Evolutionary conservation across 37 sponge, comb jelly and placozoan species (phyloP).

Genomic region (Tethya wilhelma): DNA sequence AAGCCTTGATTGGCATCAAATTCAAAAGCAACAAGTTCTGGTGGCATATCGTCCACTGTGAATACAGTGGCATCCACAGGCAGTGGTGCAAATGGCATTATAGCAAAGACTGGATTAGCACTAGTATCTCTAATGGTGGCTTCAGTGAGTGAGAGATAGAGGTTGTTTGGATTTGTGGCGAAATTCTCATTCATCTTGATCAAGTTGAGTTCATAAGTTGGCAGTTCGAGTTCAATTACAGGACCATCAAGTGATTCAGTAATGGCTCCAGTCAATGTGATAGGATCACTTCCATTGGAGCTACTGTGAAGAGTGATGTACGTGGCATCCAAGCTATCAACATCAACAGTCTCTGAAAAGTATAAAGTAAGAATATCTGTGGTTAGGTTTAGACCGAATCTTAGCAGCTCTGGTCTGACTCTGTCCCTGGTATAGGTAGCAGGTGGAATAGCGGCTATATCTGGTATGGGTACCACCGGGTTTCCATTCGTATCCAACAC

Average conservation of each 20-base stretch:
- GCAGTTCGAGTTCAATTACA: constrained; percentile 33
- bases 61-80: constrained; percentile 19
- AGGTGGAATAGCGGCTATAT: constrained; percentile 49
- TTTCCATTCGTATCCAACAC: constrained; percentile 73
- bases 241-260: constrained; percentile 46
- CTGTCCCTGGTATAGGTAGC: constrained; percentile 53
- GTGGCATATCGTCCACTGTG: constrained; percentile 44
- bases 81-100: constrained; percentile 4
- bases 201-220: constrained; percentile 56
- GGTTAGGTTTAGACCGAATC: constrained; percentile 67
- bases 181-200: constrained; percentile 67
- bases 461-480: constrained; percentile 44
- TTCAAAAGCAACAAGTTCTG: constrained; percentile 59
- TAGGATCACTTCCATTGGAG: background rate
- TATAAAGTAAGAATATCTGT: constrained; percentile 64
- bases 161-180: constrained; percentile 49
- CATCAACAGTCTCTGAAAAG: constrained; percentile 84
- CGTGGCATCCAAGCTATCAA: constrained; percentile 63
- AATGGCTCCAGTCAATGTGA: constrained; percentile 62
- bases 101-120: constrained; percentile 59
- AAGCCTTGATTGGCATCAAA: constrained; percentile 67
- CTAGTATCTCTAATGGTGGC: constrained; percentile 53
- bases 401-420: constrained; percentile 49
- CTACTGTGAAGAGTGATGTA: constrained; percentile 71
- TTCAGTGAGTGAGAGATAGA: constrained; percentile 57